Conservation (phyloP, 2,113 vertebrate species). For the Turdus rufiventris region DNA sequence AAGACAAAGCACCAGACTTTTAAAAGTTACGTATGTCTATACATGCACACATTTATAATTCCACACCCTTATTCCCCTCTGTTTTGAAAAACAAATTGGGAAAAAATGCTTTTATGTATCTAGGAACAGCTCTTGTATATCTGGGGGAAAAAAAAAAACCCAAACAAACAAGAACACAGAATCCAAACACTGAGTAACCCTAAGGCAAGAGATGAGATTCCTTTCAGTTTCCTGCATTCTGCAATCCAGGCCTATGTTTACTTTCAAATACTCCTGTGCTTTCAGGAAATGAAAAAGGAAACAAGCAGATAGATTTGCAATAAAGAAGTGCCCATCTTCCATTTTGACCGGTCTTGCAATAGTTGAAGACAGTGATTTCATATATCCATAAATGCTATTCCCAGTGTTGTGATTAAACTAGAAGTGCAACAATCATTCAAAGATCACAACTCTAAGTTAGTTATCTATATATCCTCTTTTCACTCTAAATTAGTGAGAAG, state of each 20-base stretch:
- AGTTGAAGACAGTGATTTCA: neutral
- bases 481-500: neutral
- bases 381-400: neutral
- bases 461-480: neutral
- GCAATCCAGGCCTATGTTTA: neutral
- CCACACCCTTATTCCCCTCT: neutral
- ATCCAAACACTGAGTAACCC: neutral
- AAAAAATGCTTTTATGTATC: neutral
- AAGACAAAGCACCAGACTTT: neutral
- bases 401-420: neutral
- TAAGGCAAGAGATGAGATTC: neutral
- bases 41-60: rapidly evolving
- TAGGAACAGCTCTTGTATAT: neutral
- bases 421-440: neutral
- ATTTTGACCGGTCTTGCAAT: neutral
- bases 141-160: too few species aligned
- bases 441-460: neutral
- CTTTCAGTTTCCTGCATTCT: neutral
- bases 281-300: neutral
- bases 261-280: neutral
- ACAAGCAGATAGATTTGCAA: neutral
- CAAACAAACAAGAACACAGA: neutral
- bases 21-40: neutral
- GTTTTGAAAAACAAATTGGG: neutral
- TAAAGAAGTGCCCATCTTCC: neutral